Conservation (phyloP, 2,797 vertebrate species). For the Anabas testudineus region DNA sequence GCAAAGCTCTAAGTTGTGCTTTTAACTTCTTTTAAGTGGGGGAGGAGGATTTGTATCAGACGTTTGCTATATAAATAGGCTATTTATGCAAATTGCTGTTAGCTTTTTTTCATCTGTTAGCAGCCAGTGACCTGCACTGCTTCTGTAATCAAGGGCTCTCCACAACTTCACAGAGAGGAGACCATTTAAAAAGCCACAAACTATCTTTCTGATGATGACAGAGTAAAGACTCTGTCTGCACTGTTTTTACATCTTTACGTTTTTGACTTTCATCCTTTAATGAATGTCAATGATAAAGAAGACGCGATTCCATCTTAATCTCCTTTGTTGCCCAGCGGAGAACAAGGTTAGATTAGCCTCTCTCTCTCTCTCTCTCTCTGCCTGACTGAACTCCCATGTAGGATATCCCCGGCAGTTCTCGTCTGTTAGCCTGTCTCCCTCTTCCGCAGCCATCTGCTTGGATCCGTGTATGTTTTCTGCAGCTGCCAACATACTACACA, state of each 20-base stretch:
- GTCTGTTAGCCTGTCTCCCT: constrained; percentile 76
- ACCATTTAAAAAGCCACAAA: constrained; percentile 54
- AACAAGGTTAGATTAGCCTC: constrained; percentile 49
- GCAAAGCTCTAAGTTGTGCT: constrained; percentile 58
- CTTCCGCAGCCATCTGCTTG: constrained; percentile 78
- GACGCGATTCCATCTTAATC: constrained; percentile 61
- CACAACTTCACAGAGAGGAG: constrained; percentile 59
- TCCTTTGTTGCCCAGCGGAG: constrained; percentile 46
- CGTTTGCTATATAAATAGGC: constrained; percentile 69
- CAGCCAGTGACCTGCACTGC: constrained; percentile 69
- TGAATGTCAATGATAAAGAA: constrained; percentile 37
- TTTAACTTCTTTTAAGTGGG: constrained; percentile 62
- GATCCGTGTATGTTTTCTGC: constrained; percentile 71
- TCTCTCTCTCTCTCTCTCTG: constrained; percentile 48
- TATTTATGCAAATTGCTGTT: constrained; percentile 75
- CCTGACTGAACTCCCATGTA: constrained; percentile 71
- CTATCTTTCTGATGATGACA: constrained; percentile 52
- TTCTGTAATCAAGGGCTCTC: constrained; percentile 72
- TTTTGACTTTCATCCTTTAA: constrained; percentile 51
- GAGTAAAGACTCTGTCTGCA: constrained; percentile 42
- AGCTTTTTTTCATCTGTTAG: constrained; percentile 58
- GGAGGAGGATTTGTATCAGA: constrained; percentile 59
- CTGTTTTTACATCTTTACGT: constrained; percentile 48
- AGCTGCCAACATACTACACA: constrained; percentile 77
- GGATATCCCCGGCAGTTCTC: constrained; percentile 79